Evolutionary conservation across 2,888 invertebrate species (phyloP).

Genomic region (Falcaria lacertinaria): DNA sequence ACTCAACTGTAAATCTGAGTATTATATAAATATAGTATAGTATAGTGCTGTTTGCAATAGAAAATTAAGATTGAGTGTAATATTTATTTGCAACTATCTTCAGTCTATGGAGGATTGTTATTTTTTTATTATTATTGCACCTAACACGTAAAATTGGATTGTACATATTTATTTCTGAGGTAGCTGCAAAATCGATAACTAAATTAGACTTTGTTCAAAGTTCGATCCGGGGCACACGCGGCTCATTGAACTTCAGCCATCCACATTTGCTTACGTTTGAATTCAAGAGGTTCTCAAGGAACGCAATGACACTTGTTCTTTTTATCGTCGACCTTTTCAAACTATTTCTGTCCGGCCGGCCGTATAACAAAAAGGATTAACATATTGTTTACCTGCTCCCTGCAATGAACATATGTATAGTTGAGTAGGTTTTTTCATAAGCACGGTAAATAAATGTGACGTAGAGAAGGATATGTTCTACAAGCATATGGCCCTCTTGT

Average conservation of each 20-base stretch:
- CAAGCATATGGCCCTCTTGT: too few species aligned
- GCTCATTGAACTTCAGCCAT: conserved; percentile 62
- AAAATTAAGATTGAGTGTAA: too few species aligned
- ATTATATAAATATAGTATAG: too few species aligned
- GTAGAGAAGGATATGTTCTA: too few species aligned
- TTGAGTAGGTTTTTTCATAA: too few species aligned
- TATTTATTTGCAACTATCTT: too few species aligned
- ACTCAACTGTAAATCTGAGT: too few species aligned
- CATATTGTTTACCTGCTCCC: conserved; percentile 1
- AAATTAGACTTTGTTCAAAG: conserved; percentile 45
- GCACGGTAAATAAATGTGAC: too few species aligned
- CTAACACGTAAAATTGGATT: conserved; percentile 32
- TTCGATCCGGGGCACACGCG: conserved; percentile 47
- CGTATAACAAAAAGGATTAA: conserved; percentile 20
- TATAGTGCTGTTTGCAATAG: too few species aligned
- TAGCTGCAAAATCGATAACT: conserved; percentile 40
- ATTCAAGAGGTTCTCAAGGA: conserved; percentile 42
- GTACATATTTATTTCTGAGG: conserved; percentile 42
- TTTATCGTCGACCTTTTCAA: conserved; percentile 56
- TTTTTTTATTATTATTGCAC: too few species aligned
- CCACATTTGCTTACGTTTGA: conserved; percentile 61
- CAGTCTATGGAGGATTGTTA: too few species aligned
- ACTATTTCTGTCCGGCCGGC: conserved; percentile 28
- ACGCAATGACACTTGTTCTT: conserved; percentile 58
- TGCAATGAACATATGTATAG: too few species aligned